These are phyloP conservation scores for Cercopithecus mitis DNA, from an alignment of 2,797 vertebrate species.

Conservation along the genomic window DNA sequence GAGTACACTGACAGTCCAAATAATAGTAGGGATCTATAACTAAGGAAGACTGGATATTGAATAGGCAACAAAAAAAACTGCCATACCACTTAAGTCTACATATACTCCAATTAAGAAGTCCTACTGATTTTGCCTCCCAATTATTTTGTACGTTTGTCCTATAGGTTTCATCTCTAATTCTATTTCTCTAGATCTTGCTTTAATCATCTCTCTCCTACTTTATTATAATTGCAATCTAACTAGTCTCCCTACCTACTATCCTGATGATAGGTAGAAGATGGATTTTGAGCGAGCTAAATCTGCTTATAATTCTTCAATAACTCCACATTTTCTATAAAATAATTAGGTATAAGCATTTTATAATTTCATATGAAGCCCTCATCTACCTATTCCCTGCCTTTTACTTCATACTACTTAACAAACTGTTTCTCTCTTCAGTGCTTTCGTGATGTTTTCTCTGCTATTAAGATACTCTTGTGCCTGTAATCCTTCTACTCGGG, in stretches of 20 bases:
- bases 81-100: neutral
- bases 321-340: neutral
- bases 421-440: neutral
- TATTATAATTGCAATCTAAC: neutral
- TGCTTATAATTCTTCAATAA: constrained; percentile 30
- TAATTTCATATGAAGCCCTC: neutral
- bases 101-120: neutral
- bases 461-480: neutral
- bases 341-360: neutral
- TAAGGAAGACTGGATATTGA: neutral
- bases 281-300: neutral
- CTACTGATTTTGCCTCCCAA: neutral
- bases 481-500: neutral
- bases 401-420: neutral
- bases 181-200: neutral
- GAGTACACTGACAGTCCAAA: neutral
- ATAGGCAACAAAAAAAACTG: neutral
- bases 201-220: neutral
- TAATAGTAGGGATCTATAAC: neutral
- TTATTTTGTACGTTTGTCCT: neutral
- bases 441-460: neutral
- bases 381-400: neutral
- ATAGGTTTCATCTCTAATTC: neutral
- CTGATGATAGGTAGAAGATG: neutral
- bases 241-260: neutral